These are phyloP conservation scores for Epinotia bilunana DNA, from an alignment of 2,888 invertebrate genomes.

Conservation along the genomic window DNA sequence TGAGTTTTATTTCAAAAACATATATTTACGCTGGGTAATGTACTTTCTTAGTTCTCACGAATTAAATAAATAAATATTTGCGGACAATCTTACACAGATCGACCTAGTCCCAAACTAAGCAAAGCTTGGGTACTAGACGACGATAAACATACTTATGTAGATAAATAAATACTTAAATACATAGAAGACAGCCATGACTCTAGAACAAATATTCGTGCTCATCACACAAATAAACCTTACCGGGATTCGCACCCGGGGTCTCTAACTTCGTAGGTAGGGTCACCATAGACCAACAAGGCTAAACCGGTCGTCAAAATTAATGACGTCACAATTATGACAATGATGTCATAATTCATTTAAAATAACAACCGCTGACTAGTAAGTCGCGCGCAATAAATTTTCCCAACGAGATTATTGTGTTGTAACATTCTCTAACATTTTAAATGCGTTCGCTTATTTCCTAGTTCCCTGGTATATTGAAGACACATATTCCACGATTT, in stretches of 20 bases:
- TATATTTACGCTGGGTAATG: background rate
- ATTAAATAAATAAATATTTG: background rate
- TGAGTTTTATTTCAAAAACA: slow-evolving; percentile 6
- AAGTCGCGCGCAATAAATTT: slow-evolving; percentile 33
- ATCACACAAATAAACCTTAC: no score
- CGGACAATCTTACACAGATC: no score
- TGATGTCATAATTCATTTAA: slow-evolving; percentile 36
- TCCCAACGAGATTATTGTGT: slow-evolving; percentile 24
- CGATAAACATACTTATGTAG: no score
- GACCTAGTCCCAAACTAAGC: no score
- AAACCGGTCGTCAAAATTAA: no score
- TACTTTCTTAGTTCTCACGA: slow-evolving; percentile 26
- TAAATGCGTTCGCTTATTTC: slow-evolving; percentile 5
- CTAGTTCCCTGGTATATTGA: slow-evolving; percentile 14
- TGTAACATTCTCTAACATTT: slow-evolving; percentile 27
- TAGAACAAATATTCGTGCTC: no score
- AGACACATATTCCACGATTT: slow-evolving; percentile 44
- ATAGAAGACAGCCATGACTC: no score
- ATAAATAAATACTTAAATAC: no score
- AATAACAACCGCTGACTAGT: slow-evolving; percentile 31
- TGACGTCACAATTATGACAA: slow-evolving; percentile 10
- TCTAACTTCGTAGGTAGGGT: no score
- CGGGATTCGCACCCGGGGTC: no score
- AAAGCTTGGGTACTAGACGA: no score
- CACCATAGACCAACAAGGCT: no score